Conservation (phyloP, 2,113 vertebrate species). For the Propithecus coquereli region DNA sequence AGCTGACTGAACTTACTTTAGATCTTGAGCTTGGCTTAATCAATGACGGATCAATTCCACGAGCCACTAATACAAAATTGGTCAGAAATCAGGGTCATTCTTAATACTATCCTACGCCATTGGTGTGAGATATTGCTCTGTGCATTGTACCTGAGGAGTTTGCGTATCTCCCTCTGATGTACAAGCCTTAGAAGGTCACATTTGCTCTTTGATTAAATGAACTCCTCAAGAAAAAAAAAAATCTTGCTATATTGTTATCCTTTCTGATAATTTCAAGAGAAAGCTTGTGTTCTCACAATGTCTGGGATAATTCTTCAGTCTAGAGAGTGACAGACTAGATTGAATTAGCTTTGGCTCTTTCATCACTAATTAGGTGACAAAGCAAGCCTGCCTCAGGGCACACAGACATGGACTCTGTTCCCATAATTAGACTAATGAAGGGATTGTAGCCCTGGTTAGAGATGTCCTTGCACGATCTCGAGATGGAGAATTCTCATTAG, state of each 20-base stretch:
- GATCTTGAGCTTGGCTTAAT: not conserved
- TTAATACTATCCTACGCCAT: not conserved
- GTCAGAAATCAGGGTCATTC: not conserved
- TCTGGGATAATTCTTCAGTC: constrained; percentile 57
- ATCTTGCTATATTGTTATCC: not conserved
- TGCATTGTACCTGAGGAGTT: not conserved
- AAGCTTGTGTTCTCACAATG: not conserved
- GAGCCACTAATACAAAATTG: not conserved
- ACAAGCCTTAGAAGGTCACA: not conserved
- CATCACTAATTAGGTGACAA: constrained; percentile 63
- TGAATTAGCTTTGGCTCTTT: constrained; percentile 65
- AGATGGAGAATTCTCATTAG: not conserved
- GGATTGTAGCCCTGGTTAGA: not conserved
- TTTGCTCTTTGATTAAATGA: constrained; percentile 22
- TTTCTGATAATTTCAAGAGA: constrained; percentile 41
- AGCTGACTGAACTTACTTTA: not conserved
- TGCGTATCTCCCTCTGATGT: not conserved
- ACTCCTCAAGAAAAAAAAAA: constrained; percentile 19
- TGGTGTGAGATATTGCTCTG: not conserved
- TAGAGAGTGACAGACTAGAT: constrained; percentile 55
- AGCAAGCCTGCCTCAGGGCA: not conserved
- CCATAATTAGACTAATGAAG: constrained; percentile 27
- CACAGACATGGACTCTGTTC: constrained; percentile 15
- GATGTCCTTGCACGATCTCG: not conserved
- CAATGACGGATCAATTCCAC: not conserved